These are phyloP conservation scores for Picus viridis DNA, from an alignment of 2,797 vertebrate species.

Conservation along the genomic window DNA sequence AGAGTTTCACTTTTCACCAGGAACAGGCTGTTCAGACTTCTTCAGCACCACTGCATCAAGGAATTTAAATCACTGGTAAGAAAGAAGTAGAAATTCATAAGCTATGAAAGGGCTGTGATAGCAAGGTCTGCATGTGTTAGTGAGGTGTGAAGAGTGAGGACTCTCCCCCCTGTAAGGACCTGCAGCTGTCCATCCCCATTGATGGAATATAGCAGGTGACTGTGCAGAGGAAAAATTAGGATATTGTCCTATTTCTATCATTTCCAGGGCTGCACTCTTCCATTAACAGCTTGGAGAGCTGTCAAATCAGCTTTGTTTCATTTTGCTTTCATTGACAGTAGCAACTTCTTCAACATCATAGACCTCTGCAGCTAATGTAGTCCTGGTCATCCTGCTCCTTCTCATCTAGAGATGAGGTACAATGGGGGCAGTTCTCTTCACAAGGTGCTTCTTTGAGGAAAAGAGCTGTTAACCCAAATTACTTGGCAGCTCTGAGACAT, in stretches of 20 bases:
- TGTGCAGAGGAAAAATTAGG: not conserved
- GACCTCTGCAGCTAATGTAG: not conserved
- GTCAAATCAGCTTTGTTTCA: not conserved
- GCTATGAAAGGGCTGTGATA: not conserved
- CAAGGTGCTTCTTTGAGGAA: conserved; percentile 1
- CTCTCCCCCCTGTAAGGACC: not conserved
- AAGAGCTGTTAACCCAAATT: conserved; percentile 45
- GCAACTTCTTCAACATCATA: not conserved
- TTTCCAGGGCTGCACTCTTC: not conserved
- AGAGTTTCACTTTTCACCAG: not conserved
- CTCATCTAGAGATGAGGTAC: not conserved
- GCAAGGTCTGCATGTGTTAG: not conserved
- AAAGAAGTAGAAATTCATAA: not conserved
- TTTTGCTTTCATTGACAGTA: not conserved
- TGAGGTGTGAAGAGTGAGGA: not conserved
- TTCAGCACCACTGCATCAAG: not conserved
- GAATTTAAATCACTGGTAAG: not conserved
- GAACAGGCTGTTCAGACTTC: not conserved
- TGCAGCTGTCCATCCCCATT: not conserved
- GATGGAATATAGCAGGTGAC: not conserved
- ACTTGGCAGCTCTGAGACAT: conserved; percentile 41
- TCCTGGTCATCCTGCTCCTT: not conserved
- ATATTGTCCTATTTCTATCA: not conserved
- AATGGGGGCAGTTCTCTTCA: not conserved
- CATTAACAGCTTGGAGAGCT: not conserved